These are phyloP conservation scores for Coccyzus lansbergi DNA, from an alignment of 2,797 vertebrate species.

Conservation along the genomic window DNA sequence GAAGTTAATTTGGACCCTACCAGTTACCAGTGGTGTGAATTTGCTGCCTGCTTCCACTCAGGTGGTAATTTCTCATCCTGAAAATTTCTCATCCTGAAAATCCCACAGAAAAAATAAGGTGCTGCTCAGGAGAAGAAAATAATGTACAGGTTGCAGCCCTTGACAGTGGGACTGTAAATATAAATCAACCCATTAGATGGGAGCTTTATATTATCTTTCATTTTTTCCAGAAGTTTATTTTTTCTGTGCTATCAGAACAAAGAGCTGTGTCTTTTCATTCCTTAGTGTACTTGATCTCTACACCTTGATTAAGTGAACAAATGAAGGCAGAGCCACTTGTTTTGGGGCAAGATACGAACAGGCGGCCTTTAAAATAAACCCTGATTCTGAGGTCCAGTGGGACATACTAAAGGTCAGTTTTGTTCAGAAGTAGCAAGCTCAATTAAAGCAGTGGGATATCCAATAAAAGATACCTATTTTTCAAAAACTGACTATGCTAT, in stretches of 20 bases:
- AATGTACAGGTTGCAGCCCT: not conserved
- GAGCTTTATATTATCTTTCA: not conserved
- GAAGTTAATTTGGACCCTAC: not conserved
- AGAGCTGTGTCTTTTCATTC: not conserved
- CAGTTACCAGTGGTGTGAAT: rapidly evolving
- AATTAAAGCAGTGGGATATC: not conserved
- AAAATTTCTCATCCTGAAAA: not conserved
- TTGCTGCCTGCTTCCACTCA: not conserved
- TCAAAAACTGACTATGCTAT: not conserved
- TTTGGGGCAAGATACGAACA: not conserved
- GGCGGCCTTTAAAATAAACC: not conserved
- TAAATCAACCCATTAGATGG: not conserved
- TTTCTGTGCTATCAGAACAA: not conserved
- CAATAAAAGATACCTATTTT: not conserved
- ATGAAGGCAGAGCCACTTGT: not conserved
- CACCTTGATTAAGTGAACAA: not conserved
- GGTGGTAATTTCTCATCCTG: not conserved
- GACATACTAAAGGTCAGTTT: not conserved
- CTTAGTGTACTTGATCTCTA: not conserved
- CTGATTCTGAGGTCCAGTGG: not conserved
- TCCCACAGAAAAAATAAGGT: not conserved
- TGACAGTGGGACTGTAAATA: not conserved
- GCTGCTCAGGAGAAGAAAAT: not conserved
- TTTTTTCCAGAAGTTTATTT: not conserved
- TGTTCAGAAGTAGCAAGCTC: not conserved